Conservation (phyloP, 2,113 vertebrate species). For the Cyanoliseus patagonus region DNA sequence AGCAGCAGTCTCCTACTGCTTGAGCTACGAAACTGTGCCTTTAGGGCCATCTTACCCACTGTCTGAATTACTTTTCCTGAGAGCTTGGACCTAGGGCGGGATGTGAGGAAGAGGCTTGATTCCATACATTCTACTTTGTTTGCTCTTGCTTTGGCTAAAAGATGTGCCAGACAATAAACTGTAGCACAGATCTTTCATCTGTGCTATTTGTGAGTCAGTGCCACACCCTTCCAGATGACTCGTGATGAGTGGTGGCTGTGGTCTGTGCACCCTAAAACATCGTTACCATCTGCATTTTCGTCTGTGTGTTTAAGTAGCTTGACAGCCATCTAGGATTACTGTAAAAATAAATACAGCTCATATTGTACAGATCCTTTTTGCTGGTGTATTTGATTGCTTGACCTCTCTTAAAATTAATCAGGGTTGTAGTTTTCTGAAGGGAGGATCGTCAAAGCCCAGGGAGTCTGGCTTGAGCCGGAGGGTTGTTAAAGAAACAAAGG, state of each 20-base stretch:
- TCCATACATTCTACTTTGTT: neutral
- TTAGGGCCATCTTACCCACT: neutral
- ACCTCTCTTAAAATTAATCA: neutral
- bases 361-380: neutral
- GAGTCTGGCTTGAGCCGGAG: neutral
- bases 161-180: neutral
- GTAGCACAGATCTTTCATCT: neutral
- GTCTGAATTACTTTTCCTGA: neutral
- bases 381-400: neutral
- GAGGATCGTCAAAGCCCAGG: neutral
- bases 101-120: neutral
- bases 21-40: neutral
- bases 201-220: neutral
- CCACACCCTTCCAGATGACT: neutral
- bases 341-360: neutral
- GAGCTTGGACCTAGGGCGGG: no score
- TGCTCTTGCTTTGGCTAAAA: neutral
- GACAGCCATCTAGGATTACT: neutral
- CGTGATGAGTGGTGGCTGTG: neutral
- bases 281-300: neutral
- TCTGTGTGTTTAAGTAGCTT: neutral
- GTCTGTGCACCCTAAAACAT: neutral
- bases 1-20: neutral
- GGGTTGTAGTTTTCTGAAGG: neutral
- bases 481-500: slow-evolving; percentile 52